Conservation (phyloP, 2,888 invertebrate genomes). For the Hypomecis atomaria region DNA sequence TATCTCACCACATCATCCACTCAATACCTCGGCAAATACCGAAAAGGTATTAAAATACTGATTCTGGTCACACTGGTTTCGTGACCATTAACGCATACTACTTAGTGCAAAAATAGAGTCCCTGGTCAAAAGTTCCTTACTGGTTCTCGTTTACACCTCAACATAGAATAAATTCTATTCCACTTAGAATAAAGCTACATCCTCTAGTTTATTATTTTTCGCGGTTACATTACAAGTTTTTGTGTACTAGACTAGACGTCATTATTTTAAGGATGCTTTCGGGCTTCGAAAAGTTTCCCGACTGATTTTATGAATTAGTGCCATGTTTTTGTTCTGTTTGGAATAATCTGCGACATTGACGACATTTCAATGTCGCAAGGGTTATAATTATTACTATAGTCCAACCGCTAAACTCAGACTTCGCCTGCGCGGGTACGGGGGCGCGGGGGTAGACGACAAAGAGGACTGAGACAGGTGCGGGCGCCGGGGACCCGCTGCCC, state of each 20-base stretch:
- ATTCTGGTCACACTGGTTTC: no score
- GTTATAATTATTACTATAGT: constrained; percentile 10
- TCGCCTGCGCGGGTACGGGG: no score
- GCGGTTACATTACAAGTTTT: constrained; percentile 32
- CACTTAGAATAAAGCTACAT: constrained; percentile 18
- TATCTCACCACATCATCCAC: no score
- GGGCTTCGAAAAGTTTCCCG: constrained; percentile 31
- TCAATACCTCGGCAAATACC: no score
- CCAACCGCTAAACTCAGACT: no score
- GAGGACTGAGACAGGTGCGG: no score
- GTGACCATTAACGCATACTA: no score
- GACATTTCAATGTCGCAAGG: constrained; percentile 26
- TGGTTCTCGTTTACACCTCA: background rate
- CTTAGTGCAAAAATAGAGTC: no score
- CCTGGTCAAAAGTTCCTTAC: constrained; percentile 7
- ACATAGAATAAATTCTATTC: constrained; percentile 5
- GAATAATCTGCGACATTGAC: constrained; percentile 13
- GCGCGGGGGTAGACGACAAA: no score
- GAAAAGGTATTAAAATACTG: no score
- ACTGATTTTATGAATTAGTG: constrained; percentile 26
- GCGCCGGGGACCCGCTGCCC: no score
- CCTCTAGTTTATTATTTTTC: constrained; percentile 20
- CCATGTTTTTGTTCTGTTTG: constrained; percentile 34
- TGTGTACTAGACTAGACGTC: constrained; percentile 28
- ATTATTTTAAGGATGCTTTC: constrained; percentile 28